Evolutionary conservation across 2,113 vertebrate species (phyloP).

Genomic region (Chlorodrepanis virens): DNA sequence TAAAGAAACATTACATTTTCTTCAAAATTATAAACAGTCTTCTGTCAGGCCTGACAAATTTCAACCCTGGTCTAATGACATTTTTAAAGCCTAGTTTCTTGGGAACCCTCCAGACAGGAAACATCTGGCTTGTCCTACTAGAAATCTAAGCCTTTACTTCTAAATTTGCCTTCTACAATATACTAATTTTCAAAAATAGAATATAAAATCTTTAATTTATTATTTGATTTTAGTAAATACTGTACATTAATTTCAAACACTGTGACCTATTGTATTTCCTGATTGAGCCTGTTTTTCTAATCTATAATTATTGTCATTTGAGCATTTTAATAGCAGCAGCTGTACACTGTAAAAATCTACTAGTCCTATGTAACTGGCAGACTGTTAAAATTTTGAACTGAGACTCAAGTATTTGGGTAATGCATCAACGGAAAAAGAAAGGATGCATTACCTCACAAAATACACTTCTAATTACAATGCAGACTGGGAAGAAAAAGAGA

Average conservation of each 20-base stretch:
- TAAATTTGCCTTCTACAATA: not conserved
- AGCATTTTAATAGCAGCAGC: not conserved
- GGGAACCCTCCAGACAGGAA: slow-evolving; percentile 8
- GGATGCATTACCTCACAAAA: not conserved
- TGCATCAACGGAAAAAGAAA: not conserved
- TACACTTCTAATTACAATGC: not conserved
- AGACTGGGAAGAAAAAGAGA: not conserved
- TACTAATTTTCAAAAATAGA: not conserved
- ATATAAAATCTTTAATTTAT: not conserved
- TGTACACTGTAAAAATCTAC: not conserved
- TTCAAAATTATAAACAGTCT: not conserved
- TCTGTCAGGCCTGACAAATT: slow-evolving; percentile 8
- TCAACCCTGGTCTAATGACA: slow-evolving; percentile 5
- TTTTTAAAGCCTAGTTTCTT: slow-evolving; percentile 30
- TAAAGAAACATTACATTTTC: not conserved
- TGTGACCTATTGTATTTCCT: not conserved
- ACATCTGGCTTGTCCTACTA: slow-evolving; percentile 24
- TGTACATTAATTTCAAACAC: not conserved
- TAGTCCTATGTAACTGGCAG: not conserved
- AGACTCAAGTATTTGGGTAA: not conserved
- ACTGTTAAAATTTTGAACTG: not conserved
- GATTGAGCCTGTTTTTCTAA: not conserved
- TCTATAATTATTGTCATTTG: not conserved
- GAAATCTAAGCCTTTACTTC: not conserved
- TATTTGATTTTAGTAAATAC: not conserved